Evolutionary conservation across 2,113 vertebrate genomes (phyloP).

Genomic region (Rallus limicola): DNA sequence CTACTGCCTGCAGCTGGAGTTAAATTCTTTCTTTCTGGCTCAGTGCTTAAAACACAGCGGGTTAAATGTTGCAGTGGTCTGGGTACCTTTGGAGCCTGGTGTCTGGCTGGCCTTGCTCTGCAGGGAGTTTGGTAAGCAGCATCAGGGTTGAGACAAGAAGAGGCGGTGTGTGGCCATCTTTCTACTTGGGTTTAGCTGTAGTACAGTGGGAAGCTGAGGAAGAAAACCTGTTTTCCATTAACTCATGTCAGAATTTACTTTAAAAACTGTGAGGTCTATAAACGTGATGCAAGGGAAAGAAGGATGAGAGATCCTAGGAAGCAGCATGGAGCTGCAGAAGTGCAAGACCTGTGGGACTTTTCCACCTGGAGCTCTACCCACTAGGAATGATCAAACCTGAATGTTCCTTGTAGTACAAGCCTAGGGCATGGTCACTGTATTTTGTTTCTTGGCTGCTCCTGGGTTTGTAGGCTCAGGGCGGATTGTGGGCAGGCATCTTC

Average conservation of each 20-base stretch:
- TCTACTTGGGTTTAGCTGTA: background rate
- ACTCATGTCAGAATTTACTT: background rate
- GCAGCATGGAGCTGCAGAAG: background rate
- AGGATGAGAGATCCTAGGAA: background rate
- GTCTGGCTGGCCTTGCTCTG: background rate
- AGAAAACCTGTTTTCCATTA: background rate
- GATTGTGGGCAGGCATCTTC: background rate
- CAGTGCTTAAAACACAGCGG: background rate
- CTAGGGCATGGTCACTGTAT: background rate
- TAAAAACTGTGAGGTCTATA: background rate
- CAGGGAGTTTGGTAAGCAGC: background rate
- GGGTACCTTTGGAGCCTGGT: background rate
- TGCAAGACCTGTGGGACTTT: background rate
- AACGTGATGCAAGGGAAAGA: background rate
- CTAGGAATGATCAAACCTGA: background rate
- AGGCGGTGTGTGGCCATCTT: background rate
- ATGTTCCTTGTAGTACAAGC: background rate
- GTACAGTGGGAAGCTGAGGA: background rate
- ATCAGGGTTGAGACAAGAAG: background rate
- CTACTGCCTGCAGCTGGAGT: background rate
- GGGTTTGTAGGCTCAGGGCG: background rate
- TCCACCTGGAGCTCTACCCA: background rate
- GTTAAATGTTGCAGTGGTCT: background rate
- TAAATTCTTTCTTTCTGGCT: background rate
- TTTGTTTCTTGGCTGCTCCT: background rate